phyloP scores from a whole-genome alignment of 2,888 invertebrate species.

The Acrobeloides nanus region DNA sequence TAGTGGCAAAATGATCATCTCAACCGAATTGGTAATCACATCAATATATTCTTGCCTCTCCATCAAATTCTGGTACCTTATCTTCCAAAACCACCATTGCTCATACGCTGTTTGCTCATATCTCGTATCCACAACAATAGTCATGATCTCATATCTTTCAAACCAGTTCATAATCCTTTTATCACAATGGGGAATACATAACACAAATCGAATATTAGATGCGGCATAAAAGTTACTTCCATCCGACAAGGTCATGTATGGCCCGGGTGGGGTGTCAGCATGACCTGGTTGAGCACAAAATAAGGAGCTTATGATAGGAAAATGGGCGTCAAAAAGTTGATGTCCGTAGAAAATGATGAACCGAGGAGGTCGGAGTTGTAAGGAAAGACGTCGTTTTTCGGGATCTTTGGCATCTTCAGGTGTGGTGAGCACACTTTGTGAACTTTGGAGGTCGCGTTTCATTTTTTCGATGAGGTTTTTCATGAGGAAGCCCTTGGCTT shows the following conservation, averaged over 20 bases:
- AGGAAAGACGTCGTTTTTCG: slow-evolving; percentile 8
- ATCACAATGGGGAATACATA: too few species aligned
- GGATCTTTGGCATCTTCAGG: slow-evolving; percentile 4
- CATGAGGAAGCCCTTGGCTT: slow-evolving; percentile 13
- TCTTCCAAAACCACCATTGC: slow-evolving; percentile 7
- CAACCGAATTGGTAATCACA: slow-evolving; percentile 16
- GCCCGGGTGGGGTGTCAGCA: slow-evolving; percentile 21
- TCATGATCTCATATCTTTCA: slow-evolving; percentile 19
- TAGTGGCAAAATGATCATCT: slow-evolving; percentile 15
- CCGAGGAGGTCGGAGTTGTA: not conserved
- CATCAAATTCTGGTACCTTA: slow-evolving; percentile 1
- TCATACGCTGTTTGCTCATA: slow-evolving; percentile 1
- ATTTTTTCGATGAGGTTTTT: slow-evolving; percentile 15
- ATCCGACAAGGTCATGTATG: slow-evolving; percentile 24
- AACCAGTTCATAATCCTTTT: too few species aligned
- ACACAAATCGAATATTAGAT: slow-evolving; percentile 19
- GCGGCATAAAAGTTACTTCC: slow-evolving; percentile 27
- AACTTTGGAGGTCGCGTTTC: slow-evolving; percentile 9
- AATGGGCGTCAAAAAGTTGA: slow-evolving; percentile 29
- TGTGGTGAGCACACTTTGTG: too few species aligned
- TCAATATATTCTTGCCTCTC: slow-evolving; percentile 20
- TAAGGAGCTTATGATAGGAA: slow-evolving; percentile 33
- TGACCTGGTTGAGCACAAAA: slow-evolving; percentile 19
- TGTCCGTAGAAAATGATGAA: slow-evolving; percentile 39
- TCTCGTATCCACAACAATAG: slow-evolving; percentile 10